Base-by-base conservation (phyloP, 2,888 invertebrate genomes). In the Erynnis tages region DNA sequence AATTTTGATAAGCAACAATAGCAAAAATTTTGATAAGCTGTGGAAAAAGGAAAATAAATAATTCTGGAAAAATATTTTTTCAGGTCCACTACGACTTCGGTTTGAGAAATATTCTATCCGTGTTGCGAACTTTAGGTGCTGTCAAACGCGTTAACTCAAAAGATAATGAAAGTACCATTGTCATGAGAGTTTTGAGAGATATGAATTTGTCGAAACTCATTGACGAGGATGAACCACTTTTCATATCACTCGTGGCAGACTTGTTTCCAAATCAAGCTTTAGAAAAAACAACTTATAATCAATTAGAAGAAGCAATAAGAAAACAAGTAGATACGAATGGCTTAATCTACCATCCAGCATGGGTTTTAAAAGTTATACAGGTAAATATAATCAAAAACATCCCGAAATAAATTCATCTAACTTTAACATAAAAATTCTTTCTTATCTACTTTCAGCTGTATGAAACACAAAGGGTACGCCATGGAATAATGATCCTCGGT, bases 191-290 rank as follows among this genome's bases (percentile, higher is more conserved):
- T 7, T 87, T 98, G n/a, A 91, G 98, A 61, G 98, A 98, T 76
- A 98, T 98, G 98, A 98, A 98, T 90, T 90, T 98, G 11, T 98
- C 98, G 2, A 98, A 98, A 82, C 88, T 98, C 44, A 98, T 98
- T 62, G 98, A 98, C 72, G 98, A 98, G 79, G 98, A 98, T 75
- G 98, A 98, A 72, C 98, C 98, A 0, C 91, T 98, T n/a, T 98
- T 98, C 76, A 96, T 98, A 83, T 98, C 98, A 0, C 87, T 98
- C 32, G 97, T 98, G 16, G 95, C 97, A 23, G 98, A 98, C 88
- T 87, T 98, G 65, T 98, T 98, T 82, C 98, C 98, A 0, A 98
- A 97, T 80, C 97, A 98, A 88, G 92, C 93, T 0, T 90, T 98
- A 46, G 98, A 98, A 79, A 98, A 98, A 82, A 97, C 98, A 6